Percentiles rank a stretch among this genome's conserved stretches.
phyloP scores from a whole-genome alignment of 2,888 invertebrate genomes.

The Athetis lepigone region DNA sequence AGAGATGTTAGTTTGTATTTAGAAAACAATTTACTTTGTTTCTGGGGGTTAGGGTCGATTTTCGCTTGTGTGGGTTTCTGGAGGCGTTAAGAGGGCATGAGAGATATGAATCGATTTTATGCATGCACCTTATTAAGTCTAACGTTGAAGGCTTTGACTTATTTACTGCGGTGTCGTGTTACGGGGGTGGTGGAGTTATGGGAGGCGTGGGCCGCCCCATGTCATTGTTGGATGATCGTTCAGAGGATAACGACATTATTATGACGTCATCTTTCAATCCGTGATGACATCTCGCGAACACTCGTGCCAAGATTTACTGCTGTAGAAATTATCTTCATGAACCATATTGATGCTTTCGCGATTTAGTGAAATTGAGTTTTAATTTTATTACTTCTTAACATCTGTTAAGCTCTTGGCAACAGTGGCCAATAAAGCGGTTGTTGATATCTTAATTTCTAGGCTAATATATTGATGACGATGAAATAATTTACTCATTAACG shows the following conservation, averaged over 20 bases:
- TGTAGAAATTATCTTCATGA: conserved; percentile 16
- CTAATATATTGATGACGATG: conserved; percentile 1
- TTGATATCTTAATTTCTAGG: conserved; percentile 20
- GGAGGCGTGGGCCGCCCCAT: conserved; percentile 61
- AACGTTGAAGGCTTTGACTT: conserved; percentile 64
- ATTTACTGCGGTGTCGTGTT: conserved; percentile 59
- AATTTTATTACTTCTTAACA: conserved; percentile 1
- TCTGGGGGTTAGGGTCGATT: conserved; percentile 23
- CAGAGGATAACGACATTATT: conserved; percentile 49
- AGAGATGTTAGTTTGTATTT: conserved; percentile 23
- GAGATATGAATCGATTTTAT: conserved; percentile 60
- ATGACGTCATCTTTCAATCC: conserved; percentile 54
- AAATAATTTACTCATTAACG: conserved; percentile 10
- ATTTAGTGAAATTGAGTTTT: background rate
- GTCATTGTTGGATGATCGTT: conserved; percentile 59
- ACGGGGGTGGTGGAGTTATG: conserved; percentile 66
- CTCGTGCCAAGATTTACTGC: conserved; percentile 34
- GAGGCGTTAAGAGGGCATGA: conserved; percentile 26
- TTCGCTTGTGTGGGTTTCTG: conserved; percentile 39
- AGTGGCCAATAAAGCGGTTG: conserved; percentile 1
- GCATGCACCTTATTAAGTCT: conserved; percentile 66
- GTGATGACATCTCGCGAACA: conserved; percentile 40
- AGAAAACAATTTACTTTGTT: conserved; percentile 25
- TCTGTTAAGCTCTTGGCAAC: conserved; percentile 9
- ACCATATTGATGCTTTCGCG: background rate